Conservation (phyloP, 2,888 invertebrate genomes). For the Dromius quadrimaculatus region DNA sequence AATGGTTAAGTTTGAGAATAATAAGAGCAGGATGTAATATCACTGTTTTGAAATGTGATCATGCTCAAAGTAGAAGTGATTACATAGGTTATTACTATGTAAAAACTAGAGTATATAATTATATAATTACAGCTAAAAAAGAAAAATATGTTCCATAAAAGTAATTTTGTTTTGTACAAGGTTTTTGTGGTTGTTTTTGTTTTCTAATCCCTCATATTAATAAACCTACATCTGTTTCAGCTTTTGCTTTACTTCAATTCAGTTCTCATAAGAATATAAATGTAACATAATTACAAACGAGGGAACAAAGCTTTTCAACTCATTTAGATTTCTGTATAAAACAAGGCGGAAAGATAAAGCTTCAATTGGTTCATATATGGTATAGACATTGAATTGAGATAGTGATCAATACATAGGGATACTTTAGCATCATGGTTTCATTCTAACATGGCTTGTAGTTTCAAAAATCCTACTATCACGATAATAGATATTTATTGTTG, state of each 20-base stretch:
- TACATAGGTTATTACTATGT: too few relatives aligned
- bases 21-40: neutral
- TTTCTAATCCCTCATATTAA: slow-evolving; percentile 28
- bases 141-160: neutral
- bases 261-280: slow-evolving; percentile 27
- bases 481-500: too few relatives aligned
- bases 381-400: too few relatives aligned
- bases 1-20: neutral
- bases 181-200: slow-evolving; percentile 31
- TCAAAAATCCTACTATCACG: too few relatives aligned
- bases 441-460: too few relatives aligned
- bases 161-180: slow-evolving; percentile 11
- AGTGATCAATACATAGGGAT: too few relatives aligned
- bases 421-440: too few relatives aligned
- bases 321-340: too few relatives aligned
- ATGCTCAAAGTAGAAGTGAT: too few relatives aligned
- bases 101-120: too few relatives aligned
- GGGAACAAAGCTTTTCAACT: neutral
- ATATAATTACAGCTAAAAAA: neutral
- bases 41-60: neutral
- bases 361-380: too few relatives aligned
- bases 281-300: neutral
- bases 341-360: too few relatives aligned
- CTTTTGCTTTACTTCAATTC: slow-evolving; percentile 13
- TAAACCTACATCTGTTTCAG: slow-evolving; percentile 18